phyloP scores from a whole-genome alignment of 2,888 invertebrate genomes.

The Artemia sinica region DNA sequence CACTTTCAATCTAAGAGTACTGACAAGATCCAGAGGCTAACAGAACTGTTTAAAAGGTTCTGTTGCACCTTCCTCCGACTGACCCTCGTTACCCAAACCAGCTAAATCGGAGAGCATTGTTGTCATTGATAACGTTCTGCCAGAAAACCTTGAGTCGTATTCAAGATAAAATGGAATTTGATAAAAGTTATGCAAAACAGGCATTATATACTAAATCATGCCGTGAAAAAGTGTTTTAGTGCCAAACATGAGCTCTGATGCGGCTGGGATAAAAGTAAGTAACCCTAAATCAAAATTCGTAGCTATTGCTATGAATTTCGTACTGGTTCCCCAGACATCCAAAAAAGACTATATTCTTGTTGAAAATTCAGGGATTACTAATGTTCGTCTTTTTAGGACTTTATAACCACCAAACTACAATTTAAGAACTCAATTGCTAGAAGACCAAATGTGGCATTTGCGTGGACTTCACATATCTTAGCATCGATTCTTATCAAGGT shows the following conservation, averaged over 20 bases:
- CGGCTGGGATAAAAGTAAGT: too few relatives aligned
- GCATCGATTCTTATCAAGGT: too few relatives aligned
- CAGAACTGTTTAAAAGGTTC: background rate
- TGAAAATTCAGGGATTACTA: too few relatives aligned
- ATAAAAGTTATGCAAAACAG: background rate
- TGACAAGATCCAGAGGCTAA: background rate
- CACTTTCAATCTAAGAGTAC: background rate
- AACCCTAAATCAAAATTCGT: too few relatives aligned
- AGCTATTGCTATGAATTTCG: too few relatives aligned
- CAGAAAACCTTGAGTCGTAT: background rate
- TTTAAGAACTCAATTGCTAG: too few relatives aligned
- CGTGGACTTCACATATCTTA: too few relatives aligned
- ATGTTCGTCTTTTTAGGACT: too few relatives aligned
- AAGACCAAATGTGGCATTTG: too few relatives aligned
- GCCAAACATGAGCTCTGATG: background rate
- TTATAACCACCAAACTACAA: too few relatives aligned
- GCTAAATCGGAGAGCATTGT: constrained; percentile 6
- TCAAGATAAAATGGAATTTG: background rate
- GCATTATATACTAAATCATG: background rate
- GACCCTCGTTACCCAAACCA: constrained; percentile 12
- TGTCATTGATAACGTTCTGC: constrained; percentile 7
- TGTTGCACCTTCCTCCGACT: background rate
- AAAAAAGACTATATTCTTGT: too few relatives aligned
- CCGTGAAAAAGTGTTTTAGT: constrained; percentile 6
- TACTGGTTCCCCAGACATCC: too few relatives aligned